These are phyloP conservation scores for Tympanuchus pallidicinctus DNA, from an alignment of 2,113 vertebrate genomes.

Conservation along the genomic window DNA sequence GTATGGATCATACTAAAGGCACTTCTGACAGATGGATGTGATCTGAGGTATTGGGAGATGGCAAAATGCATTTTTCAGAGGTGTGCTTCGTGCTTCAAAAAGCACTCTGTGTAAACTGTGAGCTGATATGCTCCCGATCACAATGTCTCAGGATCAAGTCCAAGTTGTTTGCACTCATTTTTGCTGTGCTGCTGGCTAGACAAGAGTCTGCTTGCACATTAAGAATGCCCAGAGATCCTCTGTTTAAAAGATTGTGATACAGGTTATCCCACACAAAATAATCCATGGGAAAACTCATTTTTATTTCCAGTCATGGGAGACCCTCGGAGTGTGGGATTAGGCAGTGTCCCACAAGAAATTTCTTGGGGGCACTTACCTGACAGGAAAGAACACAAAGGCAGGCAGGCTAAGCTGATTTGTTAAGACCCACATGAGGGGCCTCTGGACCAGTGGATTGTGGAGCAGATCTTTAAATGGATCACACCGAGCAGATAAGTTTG, in stretches of 20 bases:
- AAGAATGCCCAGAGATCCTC: background rate
- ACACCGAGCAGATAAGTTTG: constrained; percentile 64
- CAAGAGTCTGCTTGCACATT: background rate
- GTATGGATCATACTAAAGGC: background rate
- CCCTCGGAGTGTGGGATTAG: constrained; percentile 48
- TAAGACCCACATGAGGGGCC: constrained; percentile 65
- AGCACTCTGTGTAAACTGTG: accelerated
- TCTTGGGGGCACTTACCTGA: constrained; percentile 73
- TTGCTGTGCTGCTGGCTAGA: background rate
- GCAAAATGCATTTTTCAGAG: background rate
- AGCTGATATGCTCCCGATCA: background rate
- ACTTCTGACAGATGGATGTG: background rate
- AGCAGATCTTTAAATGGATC: constrained; percentile 70
- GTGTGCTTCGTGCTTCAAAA: background rate
- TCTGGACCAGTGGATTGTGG: constrained; percentile 57
- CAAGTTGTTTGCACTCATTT: background rate
- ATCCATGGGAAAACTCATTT: background rate
- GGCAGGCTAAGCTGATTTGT: constrained; percentile 66
- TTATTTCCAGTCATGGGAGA: background rate
- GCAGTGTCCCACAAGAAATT: constrained; percentile 72
- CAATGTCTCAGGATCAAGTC: background rate
- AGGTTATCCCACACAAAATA: background rate
- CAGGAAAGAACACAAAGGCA: constrained; percentile 61
- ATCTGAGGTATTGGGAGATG: background rate
- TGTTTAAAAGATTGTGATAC: background rate